phyloP scores from a whole-genome alignment of 2,888 invertebrate species.

The Torymus auratus region DNA sequence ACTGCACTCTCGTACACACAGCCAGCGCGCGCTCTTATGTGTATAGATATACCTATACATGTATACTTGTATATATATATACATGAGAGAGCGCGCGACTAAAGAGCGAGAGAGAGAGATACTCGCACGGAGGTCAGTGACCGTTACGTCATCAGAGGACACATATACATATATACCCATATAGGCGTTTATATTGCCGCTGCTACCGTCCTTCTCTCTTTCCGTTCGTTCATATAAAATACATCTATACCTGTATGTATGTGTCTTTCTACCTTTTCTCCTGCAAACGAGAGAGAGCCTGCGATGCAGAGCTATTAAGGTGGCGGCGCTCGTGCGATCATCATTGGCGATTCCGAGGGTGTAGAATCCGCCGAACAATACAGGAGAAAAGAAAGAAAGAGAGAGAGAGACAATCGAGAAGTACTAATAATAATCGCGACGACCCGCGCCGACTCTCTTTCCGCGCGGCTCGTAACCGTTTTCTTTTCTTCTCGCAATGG shows the following conservation, averaged over 20 bases:
- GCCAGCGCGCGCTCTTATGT: too few relatives aligned
- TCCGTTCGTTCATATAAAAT: not conserved
- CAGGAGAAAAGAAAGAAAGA: too few relatives aligned
- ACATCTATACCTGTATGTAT: not conserved
- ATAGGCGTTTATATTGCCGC: not conserved
- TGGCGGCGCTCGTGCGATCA: not conserved
- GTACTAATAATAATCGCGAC: conserved; percentile 17
- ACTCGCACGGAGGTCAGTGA: conserved; percentile 72
- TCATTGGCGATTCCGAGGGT: conserved; percentile 8
- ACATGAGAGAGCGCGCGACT: too few relatives aligned
- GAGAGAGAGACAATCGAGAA: conserved; percentile 1
- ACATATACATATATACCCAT: not conserved
- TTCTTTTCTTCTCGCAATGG: too few relatives aligned
- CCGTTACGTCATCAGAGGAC: conserved; percentile 74
- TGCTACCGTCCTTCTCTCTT: conserved; percentile 30
- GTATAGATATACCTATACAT: too few relatives aligned
- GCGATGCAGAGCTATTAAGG: not conserved
- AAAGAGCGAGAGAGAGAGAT: not conserved
- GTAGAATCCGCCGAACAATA: not conserved
- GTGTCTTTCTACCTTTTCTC: conserved; percentile 27
- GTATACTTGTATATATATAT: too few relatives aligned
- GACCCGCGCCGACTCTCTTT: too few relatives aligned
- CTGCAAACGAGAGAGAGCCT: too few relatives aligned
- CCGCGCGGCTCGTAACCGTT: too few relatives aligned
- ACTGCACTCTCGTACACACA: too few relatives aligned